These are phyloP conservation scores for Cavia aperea DNA, from an alignment of 2,113 vertebrate species.

Conservation along the genomic window DNA sequence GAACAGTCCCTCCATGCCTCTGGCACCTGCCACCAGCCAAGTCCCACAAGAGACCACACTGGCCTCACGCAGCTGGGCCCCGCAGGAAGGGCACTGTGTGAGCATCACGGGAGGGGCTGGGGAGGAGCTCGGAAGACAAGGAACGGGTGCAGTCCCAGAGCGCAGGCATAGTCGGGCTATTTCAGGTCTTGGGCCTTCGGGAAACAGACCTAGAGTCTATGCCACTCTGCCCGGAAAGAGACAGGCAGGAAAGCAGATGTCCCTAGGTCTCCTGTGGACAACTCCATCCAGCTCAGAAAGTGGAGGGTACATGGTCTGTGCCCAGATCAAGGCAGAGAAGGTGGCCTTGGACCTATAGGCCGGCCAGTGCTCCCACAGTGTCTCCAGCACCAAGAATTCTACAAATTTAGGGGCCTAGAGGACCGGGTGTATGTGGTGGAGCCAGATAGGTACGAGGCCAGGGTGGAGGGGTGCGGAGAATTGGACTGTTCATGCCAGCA, in stretches of 20 bases:
- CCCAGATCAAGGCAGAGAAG: neutral
- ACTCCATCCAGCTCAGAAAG: neutral
- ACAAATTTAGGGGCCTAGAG: neutral
- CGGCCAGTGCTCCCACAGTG: accelerated
- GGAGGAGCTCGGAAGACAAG: neutral
- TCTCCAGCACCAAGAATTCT: neutral
- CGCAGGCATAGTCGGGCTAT: accelerated
- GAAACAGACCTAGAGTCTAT: neutral
- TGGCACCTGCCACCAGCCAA: accelerated
- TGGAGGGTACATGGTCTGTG: accelerated
- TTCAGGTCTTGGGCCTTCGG: neutral
- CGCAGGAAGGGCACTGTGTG: accelerated
- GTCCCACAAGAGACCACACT: neutral
- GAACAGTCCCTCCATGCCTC: accelerated
- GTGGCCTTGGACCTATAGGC: accelerated
- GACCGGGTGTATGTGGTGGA: accelerated
- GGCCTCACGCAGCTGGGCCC: accelerated
- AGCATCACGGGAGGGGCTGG: neutral
- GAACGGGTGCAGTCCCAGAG: neutral
- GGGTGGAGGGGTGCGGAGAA: neutral
- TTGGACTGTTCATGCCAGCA: neutral
- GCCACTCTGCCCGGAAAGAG: neutral
- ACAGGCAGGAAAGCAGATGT: too few species aligned
- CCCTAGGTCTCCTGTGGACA: neutral
- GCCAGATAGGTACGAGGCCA: accelerated